Evolutionary conservation across 2,797 vertebrate genomes (phyloP).

Genomic region (Periophthalmus magnuspinnatus): DNA sequence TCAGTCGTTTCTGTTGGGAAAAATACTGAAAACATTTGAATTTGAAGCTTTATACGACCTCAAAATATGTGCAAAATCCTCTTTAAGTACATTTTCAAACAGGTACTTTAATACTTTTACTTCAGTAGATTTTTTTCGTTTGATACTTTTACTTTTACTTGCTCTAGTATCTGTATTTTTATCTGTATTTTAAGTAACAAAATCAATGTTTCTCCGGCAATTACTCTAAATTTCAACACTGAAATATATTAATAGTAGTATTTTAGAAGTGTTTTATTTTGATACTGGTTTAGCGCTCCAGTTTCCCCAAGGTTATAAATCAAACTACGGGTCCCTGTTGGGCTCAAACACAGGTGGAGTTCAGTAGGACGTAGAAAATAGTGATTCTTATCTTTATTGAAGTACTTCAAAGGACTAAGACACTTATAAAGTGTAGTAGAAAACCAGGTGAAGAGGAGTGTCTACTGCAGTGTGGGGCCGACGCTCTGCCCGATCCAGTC

Average conservation of each 20-base stretch:
- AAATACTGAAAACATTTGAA: too few relatives aligned
- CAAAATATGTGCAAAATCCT: too few relatives aligned
- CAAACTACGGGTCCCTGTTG: constrained; percentile 52
- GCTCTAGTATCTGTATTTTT: too few relatives aligned
- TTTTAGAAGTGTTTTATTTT: constrained; percentile 3
- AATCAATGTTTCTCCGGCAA: too few relatives aligned
- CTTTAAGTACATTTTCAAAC: too few relatives aligned
- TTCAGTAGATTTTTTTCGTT: too few relatives aligned
- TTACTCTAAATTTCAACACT: not conserved
- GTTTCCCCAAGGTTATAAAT: constrained; percentile 46
- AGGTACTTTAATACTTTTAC: too few relatives aligned
- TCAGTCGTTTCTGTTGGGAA: too few relatives aligned
- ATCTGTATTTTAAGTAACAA: too few relatives aligned
- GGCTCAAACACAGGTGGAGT: constrained; percentile 60
- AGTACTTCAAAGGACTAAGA: constrained; percentile 70
- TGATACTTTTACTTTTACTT: too few relatives aligned
- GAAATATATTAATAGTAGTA: too few relatives aligned
- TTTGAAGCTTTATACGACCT: too few relatives aligned
- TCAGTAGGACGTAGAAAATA: constrained; percentile 72
- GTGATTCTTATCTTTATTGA: constrained; percentile 70
- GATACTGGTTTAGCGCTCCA: constrained; percentile 55
- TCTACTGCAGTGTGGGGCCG: constrained; percentile 62
- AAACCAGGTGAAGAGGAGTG: constrained; percentile 66
- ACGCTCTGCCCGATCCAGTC: constrained; percentile 62
- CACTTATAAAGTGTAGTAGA: constrained; percentile 77